Evolutionary conservation across 2,113 vertebrate genomes (phyloP), one percentile per base, ranked within the genome.

Genomic region (Synodontis membranacea): DNA sequence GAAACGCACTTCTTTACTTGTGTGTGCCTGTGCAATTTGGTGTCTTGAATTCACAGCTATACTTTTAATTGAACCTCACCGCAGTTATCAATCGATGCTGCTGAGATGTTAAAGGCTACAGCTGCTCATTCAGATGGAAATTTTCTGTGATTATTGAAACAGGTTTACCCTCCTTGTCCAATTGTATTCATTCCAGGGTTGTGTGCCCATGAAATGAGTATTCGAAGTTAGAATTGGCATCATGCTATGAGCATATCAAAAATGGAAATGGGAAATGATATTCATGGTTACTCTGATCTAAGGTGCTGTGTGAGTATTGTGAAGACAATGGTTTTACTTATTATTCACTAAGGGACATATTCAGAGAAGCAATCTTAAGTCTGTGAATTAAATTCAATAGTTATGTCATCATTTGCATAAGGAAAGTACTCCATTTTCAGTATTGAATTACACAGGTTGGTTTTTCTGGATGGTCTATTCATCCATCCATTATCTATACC

Each of bases 101-200:
- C 7, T 28, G 1, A 46, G 5, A 75, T 75, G 42, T 46, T 75
- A 75, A 46, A 75, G 8, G 42, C 25, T 75, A n/a, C 42, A 48
- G 42, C 72, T 75, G 42, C 72, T 46, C 42, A 46, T 75, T 75
- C 72, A 46, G 72, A 75, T 75, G 72, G 37, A 75, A n/a, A n/a
- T 75, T 75, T 75, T 44, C 72, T 46, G 10, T 28, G 72, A 75
- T 75, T 46, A 75, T 46, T 46, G 11, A 75, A 74, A 19, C 68
- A 42, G 37, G 68, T 42, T 42, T 19, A 28, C 25, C 23, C 23
- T 75, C 72, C 42, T 28, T 75, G 42, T 46, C 25, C 72, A n/a
- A n/a, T 46, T 6, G 5, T 28, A 46, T 75, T n/a, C 70, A 46
- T 75, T 75, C 72, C 25, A 46, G 72, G 72, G 25, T n/a, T 75